Evolutionary conservation across 2,113 vertebrate species (phyloP), one percentile per base, ranked within the genome.

Genomic region (Megaceryle torquata): DNA sequence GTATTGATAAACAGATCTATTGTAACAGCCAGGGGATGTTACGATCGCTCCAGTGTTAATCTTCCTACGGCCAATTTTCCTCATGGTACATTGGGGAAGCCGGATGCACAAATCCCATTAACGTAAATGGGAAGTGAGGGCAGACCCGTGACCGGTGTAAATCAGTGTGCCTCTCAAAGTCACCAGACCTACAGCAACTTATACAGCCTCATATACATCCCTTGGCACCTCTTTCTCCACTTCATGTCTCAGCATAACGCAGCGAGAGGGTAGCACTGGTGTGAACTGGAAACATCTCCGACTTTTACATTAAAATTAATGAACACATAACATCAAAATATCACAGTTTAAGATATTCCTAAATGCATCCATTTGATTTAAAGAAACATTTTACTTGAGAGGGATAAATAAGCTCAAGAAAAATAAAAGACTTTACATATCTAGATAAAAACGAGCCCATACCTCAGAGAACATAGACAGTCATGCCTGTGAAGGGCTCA

Each of bases 1-100:
- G 37, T 92, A 95, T 83, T 96, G 96, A 94, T 94, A 95, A 96
- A 97, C 87, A 95, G 80, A 95, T 94, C 84, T 81, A 86, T 86
- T 91, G 81, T 41, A 92, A 95, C 81, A 95, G 72, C 54, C 46
- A 51, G 35, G 28, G 46, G 74, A 70, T 77, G 46, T 89, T 94
- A 85, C 19, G 50, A 90, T 72, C 10, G 2, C 33, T 5, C 48
- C 43, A 26, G 15, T 46, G 63, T 82, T 92, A 78, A 92, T 94
- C 88, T 96, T 91, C 6, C 8, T 75, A 86, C 0, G 1, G 91
- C 60, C 84, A 53, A 59, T 96, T 94, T 92, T 93, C 86, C 74
- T 94, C 53, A 59, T 6, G 25, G 75, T 59, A 51, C 63, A 24
- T 9, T 12, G 7, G 51, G 75, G 60, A 76, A 89, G 82, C 69